Evolutionary conservation across 2,888 invertebrate genomes (phyloP), one percentile per base, ranked within the genome.

Genomic region (Clunio marinus): DNA sequence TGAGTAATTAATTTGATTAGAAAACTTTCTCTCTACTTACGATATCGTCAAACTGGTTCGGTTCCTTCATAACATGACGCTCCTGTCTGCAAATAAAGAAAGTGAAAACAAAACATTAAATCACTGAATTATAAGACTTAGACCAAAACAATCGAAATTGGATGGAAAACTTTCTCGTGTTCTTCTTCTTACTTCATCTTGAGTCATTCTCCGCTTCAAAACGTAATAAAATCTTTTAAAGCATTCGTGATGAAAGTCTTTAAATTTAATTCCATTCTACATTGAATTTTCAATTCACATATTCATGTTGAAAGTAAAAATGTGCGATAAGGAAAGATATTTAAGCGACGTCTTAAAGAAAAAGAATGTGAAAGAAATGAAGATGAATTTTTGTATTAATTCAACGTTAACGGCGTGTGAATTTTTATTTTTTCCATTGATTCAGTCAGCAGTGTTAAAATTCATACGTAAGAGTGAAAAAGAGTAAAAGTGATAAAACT

Each of bases 61-160:
- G 88, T 84, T 88, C 88, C 88, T 88, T 88, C 88, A 88, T 88
- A 87, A 87, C 88, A 88, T 88, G 85, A 86, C 88, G 81, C 84
- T 84, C 81, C 83, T 84, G 82, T 86, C 88, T 88, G 83, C 70
- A 86, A 86, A 75, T 77, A 80, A 74, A 75, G 76, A 75, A 72
- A 73, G n/a, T 13, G 41, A n/a, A 41, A 32, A 8, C 10, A 41
- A 15, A n/a, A n/a, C n/a, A n/a, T n/a, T n/a, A n/a, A n/a, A n/a
- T 41, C 41, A 41, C 10, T 41, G 10, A 41, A 15, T 41, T 15
- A 15, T n/a, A 10, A 41, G 41, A 13, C 41, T 41, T 41, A 5
- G 32, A 32, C 32, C 5, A 41, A 41, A 41, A 41, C n/a, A 10
- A n/a, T 41, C 15, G 10, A n/a, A 41, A 41, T 41, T 41, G 41